Evolutionary conservation across 1,140 invertebrate species (phyloP), one percentile per base, ranked within the genome.

Genomic region (Drosophila ambigua): DNA sequence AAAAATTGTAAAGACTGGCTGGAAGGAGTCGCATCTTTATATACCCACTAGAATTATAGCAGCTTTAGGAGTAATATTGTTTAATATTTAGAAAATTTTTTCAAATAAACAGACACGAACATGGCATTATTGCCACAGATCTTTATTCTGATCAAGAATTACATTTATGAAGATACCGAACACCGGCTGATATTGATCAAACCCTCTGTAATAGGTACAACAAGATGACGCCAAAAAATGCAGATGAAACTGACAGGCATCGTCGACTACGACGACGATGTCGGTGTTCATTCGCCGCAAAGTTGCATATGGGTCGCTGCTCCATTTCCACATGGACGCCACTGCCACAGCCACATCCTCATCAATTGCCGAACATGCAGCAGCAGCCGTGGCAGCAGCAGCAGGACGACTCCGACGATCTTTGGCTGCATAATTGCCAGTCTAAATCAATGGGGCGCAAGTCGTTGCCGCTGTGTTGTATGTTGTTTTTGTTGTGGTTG

Each of bases 161-260:
- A 24, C 23, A 2, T 24, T 24, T 24, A 24, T 24, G 23, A 4
- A 24, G 23, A 24, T 24, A n/a, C 35, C 31, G 0, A 57, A 20
- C 43, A 16, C 2, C 49, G 43, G 24, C 49, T 28, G n/a, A 35
- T 3, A 35, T 4, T 9, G 0, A 35, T 13, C 35, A 39, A 13
- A 39, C 35, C 35, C 35, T 13, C 2, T 39, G 2, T 13, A 11
- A 39, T 13, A 11, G 35, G 35, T 39, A 39, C 71, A 57, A 46
- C 57, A 68, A 75, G 52, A 76, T 76, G 73, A 74, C 82, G 81
- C 82, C 82, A 87, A 68, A 78, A 87, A 87, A 87, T 87, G 78
- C 83, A 87, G 82, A 88, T 88, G 82, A 82, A 75, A 78, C 79
- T 82, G 82, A 87, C 79, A 76, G 80, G 80, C 79, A 73, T 50